A percentile compares a stretch with the other conserved stretches of the same genome.
These are phyloP conservation scores for Tineola bisselliella DNA, from an alignment of 2,888 invertebrate genomes.

Conservation along the genomic window DNA sequence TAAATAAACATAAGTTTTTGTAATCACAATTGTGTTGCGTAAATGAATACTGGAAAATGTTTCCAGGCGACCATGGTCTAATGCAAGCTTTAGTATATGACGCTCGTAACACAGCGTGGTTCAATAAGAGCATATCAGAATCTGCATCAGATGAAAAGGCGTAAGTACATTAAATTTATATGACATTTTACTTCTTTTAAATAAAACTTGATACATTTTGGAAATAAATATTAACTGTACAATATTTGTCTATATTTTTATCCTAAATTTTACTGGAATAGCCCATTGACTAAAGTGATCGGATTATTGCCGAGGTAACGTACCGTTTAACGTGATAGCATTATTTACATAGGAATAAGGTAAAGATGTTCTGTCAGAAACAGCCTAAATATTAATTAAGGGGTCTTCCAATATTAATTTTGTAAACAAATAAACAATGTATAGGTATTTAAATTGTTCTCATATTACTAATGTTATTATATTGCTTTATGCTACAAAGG, in stretches of 20 bases:
- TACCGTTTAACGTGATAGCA: conserved; percentile 26
- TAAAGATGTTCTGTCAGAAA: no score
- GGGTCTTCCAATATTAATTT: no score
- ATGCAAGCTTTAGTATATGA: conserved; percentile 88
- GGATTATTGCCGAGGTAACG: conserved; percentile 93
- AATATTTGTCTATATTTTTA: conserved; percentile 31
- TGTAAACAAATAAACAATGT: no score
- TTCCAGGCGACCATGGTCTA: conserved; percentile 83
- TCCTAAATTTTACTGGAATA: conserved; percentile 63
- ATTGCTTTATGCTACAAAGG: background rate
- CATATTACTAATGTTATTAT: background rate
- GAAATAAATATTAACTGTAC: background rate
- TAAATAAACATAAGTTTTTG: no score
- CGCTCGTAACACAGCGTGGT: conserved; percentile 88
- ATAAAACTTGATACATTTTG: no score
- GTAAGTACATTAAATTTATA: conserved; percentile 33
- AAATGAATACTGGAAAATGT: no score
- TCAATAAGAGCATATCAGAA: conserved; percentile 78
- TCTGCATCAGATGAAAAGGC: conserved; percentile 75
- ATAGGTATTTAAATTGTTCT: no score
- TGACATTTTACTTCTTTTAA: background rate
- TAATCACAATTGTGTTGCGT: no score
- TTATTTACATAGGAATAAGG: no score
- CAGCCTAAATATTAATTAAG: no score
- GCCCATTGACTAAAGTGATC: conserved; percentile 92